phyloP scores from a whole-genome alignment of 1,140 invertebrate species.

The Nasonia longicornis region DNA sequence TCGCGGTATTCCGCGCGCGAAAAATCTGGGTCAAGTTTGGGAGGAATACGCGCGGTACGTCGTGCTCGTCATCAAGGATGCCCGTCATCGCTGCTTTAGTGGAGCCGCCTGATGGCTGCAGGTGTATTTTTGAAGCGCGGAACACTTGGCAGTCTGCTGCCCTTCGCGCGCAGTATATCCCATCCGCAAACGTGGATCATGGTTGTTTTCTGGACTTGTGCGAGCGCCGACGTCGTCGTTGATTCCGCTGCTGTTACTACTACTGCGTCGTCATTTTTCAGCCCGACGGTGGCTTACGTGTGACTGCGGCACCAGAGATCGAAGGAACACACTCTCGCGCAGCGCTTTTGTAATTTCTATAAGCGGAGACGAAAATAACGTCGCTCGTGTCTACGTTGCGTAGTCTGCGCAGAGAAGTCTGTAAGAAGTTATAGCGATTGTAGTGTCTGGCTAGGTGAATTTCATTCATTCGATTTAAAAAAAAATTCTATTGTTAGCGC shows the following conservation, averaged over 20 bases:
- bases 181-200: conserved; percentile 7
- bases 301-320: neutral
- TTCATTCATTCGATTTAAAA: neutral
- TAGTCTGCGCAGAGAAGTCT: neutral
- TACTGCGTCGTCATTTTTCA: neutral
- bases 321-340: conserved; percentile 10
- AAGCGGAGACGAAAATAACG: conserved; percentile 34
- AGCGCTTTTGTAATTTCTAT: conserved; percentile 34
- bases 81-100: neutral
- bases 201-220: conserved; percentile 26
- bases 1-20: neutral
- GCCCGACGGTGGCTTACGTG: neutral
- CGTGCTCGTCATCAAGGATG: neutral
- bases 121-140: conserved; percentile 20
- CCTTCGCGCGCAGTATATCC: neutral
- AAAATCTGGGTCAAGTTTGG: conserved; percentile 56
- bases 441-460: neutral
- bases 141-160: conserved; percentile 11
- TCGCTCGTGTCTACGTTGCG: neutral
- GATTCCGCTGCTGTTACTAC: neutral
- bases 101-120: neutral
- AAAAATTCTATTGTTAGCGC: neutral
- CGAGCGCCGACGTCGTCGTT: neutral
- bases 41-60: neutral
- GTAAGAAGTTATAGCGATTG: conserved; percentile 16